Evolutionary conservation across 1,140 invertebrate genomes (phyloP), one percentile per base, ranked within the genome.

Genomic region (Magallana gigas): DNA sequence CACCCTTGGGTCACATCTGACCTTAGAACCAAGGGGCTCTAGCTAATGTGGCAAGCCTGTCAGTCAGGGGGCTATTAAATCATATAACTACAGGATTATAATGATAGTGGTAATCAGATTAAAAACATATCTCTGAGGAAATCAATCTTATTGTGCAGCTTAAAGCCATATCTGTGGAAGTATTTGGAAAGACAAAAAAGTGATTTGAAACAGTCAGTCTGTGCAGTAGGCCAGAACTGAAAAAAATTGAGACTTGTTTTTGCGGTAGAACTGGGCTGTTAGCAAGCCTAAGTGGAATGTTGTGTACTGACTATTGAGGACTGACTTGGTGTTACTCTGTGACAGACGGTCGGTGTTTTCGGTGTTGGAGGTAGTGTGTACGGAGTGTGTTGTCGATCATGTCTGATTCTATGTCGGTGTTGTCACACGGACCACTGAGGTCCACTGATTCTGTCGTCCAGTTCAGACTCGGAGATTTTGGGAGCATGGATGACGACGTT

Each of bases 71-170:
- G 68, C 23, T 29, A 76, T 29, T 76, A n/a, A 64, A 64, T 76
- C 23, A 76, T 29, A 29, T 5, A 48, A 76, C 8, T 11, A 76
- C 18, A 29, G 68, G 68, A 76, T 76, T 76, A 9, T 76, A 36
- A 76, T 29, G 23, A 71, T 71, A 76, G 68, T 29, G 68, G 8
- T 76, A 76, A 76, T 76, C 68, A 76, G 68, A 76, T 76, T 76
- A 36, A 76, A 48, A 29, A 76, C 23, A 68, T 36, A 36, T 76
- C 18, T 76, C 68, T 8, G 23, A 76, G 68, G 68, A 76, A 76
- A 76, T 76, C 68, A 76, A 29, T 76, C 68, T 29, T 8, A 76
- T 36, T 76, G 29, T 76, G 68, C 23, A 76, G 68, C 68, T 76
- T 11, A 29, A 48, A 76, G 68, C 68, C 18, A 71, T 76, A 76